Evolutionary conservation across 2,888 invertebrate species (phyloP), one percentile per base, ranked within the genome.

Genomic region (Itoplectis maculator): DNA sequence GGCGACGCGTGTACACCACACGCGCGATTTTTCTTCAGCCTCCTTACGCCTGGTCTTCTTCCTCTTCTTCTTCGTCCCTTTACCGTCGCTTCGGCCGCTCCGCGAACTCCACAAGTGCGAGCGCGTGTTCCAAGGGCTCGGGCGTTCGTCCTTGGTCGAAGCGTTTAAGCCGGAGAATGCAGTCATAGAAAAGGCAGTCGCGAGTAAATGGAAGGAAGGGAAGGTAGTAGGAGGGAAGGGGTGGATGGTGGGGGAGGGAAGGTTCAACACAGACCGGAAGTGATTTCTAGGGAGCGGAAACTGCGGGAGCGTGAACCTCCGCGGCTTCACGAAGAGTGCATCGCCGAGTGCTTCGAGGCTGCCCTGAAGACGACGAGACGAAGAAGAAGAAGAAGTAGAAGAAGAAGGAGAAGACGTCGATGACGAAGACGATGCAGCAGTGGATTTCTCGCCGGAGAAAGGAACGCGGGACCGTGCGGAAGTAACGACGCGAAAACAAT

Each of bases 401-500:
- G 37, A 82, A 79, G 47, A 9, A 45, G 42, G 23, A 6, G 45
- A 15, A 69, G 54, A 47, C 0, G 45, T 45, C 54, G 72, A n/a
- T 47, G 37, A 45, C 35, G 40, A 84, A 80, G 77, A 82, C 35
- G 59, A 35, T 35, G 70, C 29, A 29, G 63, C 54, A 66, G 73
- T 56, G 63, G 40, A 73, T 37, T 11, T 63, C 42, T 56, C 42
- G 54, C 45, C 20, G 47, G 68, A n/a, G 51, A 77, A 76, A 84
- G 80, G 72, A 79, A 61, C 73, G 72, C 85, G 86, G 73, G 82
- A 82, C 85, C 81, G 63, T 63, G 69, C 61, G 51, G 69, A 77
- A 78, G 69, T 72, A 87, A 86, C 86, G 89, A 89, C 85, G 87
- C 86, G 86, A 87, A 88, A 90, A 90, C 89, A 89, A 90, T 90